Conservation (phyloP, 1,140 invertebrate genomes). For the Catajapyx aquilonaris region DNA sequence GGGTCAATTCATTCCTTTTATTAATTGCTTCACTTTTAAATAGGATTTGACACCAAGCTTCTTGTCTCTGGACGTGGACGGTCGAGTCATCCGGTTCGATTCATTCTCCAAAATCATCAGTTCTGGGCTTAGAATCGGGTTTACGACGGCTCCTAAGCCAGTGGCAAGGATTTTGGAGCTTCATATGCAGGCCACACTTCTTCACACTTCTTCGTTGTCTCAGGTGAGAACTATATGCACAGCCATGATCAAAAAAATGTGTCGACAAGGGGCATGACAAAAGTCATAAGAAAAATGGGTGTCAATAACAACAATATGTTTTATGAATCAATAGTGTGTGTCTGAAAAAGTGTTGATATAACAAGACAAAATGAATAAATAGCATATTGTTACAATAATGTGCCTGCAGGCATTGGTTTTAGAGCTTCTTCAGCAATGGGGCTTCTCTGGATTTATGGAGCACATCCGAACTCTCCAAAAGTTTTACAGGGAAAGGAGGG, state of each 20-base stretch:
- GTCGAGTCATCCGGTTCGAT: conserved; percentile 52
- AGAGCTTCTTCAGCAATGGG: conserved; percentile 36
- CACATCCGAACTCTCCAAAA: conserved; percentile 34
- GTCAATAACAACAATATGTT: too few relatives aligned
- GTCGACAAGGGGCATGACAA: too few relatives aligned
- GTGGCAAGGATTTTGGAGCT: conserved; percentile 37
- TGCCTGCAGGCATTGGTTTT: conserved; percentile 35
- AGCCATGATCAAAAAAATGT: too few relatives aligned
- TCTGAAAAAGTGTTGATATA: too few relatives aligned
- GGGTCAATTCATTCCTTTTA: too few relatives aligned
- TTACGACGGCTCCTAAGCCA: conserved; percentile 40
- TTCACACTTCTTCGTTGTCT: conserved; percentile 48
- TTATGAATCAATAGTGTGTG: too few relatives aligned
- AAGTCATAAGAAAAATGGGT: too few relatives aligned
- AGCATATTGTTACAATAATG: too few relatives aligned
- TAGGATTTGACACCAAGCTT: too few relatives aligned
- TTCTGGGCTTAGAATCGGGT: conserved; percentile 44
- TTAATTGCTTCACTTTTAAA: too few relatives aligned
- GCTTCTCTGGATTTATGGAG: conserved; percentile 30
- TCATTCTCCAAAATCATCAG: conserved; percentile 60
- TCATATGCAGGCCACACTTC: conserved; percentile 45
- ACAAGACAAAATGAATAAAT: too few relatives aligned
- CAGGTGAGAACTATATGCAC: too few relatives aligned
- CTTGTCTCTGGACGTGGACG: conserved; percentile 49
- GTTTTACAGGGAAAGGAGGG: conserved; percentile 40